Base-by-base conservation (phyloP, 2,888 invertebrate species). In the Trichopria drosophilae region DNA sequence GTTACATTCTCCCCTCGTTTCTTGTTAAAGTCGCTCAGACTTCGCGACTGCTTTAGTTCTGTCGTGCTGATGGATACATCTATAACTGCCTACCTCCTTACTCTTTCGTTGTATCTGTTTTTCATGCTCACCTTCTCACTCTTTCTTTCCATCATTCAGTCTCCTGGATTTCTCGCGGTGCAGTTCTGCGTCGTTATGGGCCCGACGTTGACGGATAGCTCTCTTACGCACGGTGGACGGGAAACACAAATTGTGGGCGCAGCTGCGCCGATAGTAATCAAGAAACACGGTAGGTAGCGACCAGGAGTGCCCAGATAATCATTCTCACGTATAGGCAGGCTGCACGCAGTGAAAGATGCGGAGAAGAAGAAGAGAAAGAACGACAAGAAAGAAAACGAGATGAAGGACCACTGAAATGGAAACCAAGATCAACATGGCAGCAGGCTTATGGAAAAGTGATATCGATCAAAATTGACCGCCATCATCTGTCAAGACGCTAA, bases 191-290 rank as follows among this genome's bases (percentile, higher is more conserved):
- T 61, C 61, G 62, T 61, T 53, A 59, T 63, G 64, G 60, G 58
- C 59, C 53, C 63, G 71, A 72, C 72, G 66, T 71, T 72, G 72
- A 72, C 70, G 68, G 69, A 71, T 71, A 71, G 70, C 67, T 72
- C 69, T 69, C 68, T 72, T 71, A 69, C 66, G 63, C 65, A 63
- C 59, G 61, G 58, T 52, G 58, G 65, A 67, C 67, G 62, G 64
- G 62, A 60, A 68, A 65, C 67, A 66, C 66, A 66, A 68, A 68
- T 66, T 66, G 66, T 65, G 71, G 71, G 68, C 67, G 72, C 72
- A 72, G 72, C 72, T 72, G 71, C 64, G 63, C 68, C 66, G 72
- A 72, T 72, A 68, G 69, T 66, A 70, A 72, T 72, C 72, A 69
- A 69, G 69, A 60, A 63, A 71, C 71, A 69, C 67, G 66, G 66